Base-by-base conservation (phyloP, 30 jellyfish, hydroid and myxozoan species). In the Aurelia aurita complex sp. Pacific region DNA sequence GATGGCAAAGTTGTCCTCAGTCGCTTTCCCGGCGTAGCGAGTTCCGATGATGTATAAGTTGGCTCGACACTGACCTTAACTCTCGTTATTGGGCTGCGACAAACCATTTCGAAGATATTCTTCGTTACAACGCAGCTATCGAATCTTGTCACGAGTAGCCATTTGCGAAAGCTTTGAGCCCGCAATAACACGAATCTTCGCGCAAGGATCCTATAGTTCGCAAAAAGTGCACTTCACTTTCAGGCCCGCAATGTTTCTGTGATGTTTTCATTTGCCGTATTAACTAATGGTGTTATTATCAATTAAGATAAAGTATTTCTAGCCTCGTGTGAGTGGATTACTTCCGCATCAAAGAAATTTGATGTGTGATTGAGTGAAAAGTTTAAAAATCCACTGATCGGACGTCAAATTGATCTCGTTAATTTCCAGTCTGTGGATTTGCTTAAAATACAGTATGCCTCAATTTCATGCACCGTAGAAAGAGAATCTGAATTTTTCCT, bases 1-100 rank as follows among this genome's bases (percentile, higher is more conserved):
- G 88, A 80, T 63, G 94, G 94, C 51, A 85, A 64, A 10, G 94
- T 85, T 5, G 65, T 42, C 61, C 94, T 61, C 55, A 19, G 14
- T 16, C 67, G 35, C 51, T 79, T 59, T 43, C 94, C 94, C 7
- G 94, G 94, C 0, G 94, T 85, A 19, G 75, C 61, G n/a, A 85
- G 75, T 15, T 85, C 89, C 16, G 94, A 73, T 15, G 94, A 85
- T 5, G 72, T n/a, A 60, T 57, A 85, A 6, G 94, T 85, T 43
- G 88, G 85, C 19, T 60, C 77, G 1, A 76, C 67, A 33, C 16
- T 61, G 13, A 61, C 36, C 32, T 3, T 0, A 61, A 61, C 36
- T 8, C 70, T 23, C 32, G 70, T 11, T 17, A 23, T 17, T 17
- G 70, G 36, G 15, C 36, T 11, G 7, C 36, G 70, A 61, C 13